A percentile compares a stretch with the other conserved stretches of the same genome.
These are phyloP conservation scores for Halocynthia aurantium DNA, from an alignment of 23 tunicate genomes.

Conservation along the genomic window DNA sequence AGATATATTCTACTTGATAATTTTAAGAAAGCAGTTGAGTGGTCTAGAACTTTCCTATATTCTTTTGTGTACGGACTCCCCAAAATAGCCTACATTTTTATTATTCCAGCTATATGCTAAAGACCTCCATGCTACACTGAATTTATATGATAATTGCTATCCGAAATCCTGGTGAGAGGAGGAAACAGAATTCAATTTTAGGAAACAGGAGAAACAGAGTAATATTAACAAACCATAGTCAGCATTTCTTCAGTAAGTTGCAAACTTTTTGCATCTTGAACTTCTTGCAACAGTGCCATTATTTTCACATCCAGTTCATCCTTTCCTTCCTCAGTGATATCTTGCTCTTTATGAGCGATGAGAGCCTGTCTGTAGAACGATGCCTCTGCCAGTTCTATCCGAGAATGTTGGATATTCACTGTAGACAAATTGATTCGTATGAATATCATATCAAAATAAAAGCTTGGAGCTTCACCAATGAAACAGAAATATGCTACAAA, in stretches of 20 bases:
- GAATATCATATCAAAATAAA: neutral
- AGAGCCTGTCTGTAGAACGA: slow-evolving; percentile 45
- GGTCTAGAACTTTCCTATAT: too few relatives aligned
- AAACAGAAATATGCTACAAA: neutral
- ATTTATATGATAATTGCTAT: too few relatives aligned
- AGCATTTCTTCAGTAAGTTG: slow-evolving; percentile 18
- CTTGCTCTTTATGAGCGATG: slow-evolving; percentile 39
- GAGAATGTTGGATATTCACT: slow-evolving; percentile 38
- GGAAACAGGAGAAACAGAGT: too few relatives aligned
- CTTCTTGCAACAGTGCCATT: slow-evolving; percentile 57
- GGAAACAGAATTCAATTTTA: too few relatives aligned
- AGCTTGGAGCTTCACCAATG: neutral
- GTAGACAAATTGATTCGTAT: slow-evolving; percentile 4
- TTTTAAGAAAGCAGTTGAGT: neutral
- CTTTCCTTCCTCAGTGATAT: slow-evolving; percentile 5
- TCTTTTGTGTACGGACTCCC: too few relatives aligned
- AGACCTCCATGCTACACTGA: too few relatives aligned
- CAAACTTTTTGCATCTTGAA: slow-evolving; percentile 46
- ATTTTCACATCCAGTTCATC: slow-evolving; percentile 55
- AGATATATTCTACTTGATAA: neutral
- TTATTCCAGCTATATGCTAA: too few relatives aligned
- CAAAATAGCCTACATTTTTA: too few relatives aligned
- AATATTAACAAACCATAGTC: slow-evolving; percentile 36
- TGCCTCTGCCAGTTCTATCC: slow-evolving; percentile 33
- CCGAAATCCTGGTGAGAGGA: too few relatives aligned